Conservation (phyloP, 2,797 vertebrate species). For the Odontamblyopus rebecca region DNA sequence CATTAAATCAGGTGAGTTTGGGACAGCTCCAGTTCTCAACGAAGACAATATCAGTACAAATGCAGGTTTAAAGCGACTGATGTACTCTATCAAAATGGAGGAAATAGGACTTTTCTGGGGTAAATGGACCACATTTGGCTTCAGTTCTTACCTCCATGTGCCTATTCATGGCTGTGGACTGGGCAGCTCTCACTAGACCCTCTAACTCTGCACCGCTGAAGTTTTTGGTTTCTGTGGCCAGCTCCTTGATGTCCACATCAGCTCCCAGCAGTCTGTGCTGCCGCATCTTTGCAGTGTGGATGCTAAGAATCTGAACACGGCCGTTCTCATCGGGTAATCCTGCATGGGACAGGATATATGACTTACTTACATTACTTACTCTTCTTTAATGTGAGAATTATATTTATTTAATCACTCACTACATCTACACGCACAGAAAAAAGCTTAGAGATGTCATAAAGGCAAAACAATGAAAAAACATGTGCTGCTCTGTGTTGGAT, state of each 20-base stretch:
- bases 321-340: conserved; percentile 91
- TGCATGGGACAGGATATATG: conserved; percentile 39
- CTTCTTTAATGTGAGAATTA: background rate
- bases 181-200: conserved; percentile 93
- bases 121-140: conserved; percentile 35
- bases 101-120: background rate
- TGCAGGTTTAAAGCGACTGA: background rate
- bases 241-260: conserved; percentile 87
- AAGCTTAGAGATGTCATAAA: too few species aligned
- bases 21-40: background rate
- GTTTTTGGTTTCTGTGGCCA: conserved; percentile 93
- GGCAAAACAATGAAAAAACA: too few species aligned
- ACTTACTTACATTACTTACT: background rate
- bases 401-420: background rate
- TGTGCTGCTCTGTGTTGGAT: too few species aligned
- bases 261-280: conserved; percentile 83
- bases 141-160: conserved; percentile 91
- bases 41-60: background rate
- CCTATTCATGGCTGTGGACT: conserved; percentile 98
- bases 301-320: conserved; percentile 92
- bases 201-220: conserved; percentile 97
- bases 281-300: conserved; percentile 93
- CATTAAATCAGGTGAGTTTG: background rate
- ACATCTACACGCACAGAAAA: too few species aligned
- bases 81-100: background rate